phyloP scores from a whole-genome alignment of 2,888 invertebrate species.

The Coenonympha arcania region DNA sequence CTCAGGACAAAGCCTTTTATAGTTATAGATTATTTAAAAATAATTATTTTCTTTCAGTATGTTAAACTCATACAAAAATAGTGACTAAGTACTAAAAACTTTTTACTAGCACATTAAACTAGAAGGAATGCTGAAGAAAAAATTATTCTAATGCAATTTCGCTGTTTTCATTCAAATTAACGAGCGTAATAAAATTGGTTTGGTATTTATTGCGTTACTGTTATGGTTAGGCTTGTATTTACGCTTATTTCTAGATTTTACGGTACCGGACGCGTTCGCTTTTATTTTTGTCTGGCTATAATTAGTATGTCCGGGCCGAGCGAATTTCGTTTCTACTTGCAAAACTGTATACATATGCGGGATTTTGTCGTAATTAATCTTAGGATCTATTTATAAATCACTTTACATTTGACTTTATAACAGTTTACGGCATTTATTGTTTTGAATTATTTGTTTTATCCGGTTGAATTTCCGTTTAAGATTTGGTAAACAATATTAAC shows the following conservation, averaged over 20 bases:
- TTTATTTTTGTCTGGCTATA: constrained; percentile 1
- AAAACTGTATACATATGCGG: background rate
- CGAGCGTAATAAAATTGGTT: background rate
- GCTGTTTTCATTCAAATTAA: background rate
- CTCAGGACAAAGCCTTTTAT: too few relatives aligned
- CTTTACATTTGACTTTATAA: too few relatives aligned
- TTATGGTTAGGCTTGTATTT: too few relatives aligned
- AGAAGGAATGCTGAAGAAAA: background rate
- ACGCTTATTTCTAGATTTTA: too few relatives aligned
- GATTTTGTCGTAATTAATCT: background rate
- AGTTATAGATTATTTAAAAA: too few relatives aligned
- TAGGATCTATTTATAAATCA: background rate
- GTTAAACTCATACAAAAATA: background rate
- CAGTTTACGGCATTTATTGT: too few relatives aligned
- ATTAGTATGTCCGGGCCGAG: background rate
- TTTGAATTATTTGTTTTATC: background rate
- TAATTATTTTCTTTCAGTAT: too few relatives aligned
- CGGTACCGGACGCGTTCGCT: background rate
- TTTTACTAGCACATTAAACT: background rate
- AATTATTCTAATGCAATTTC: constrained; percentile 6
- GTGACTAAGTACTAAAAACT: background rate
- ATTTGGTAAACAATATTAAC: too few relatives aligned
- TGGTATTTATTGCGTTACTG: background rate
- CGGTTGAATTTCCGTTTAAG: too few relatives aligned
- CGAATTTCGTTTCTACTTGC: background rate